Evolutionary conservation across 2,113 vertebrate species (phyloP), one percentile per base, ranked within the genome.

Genomic region (Proteles cristata): DNA sequence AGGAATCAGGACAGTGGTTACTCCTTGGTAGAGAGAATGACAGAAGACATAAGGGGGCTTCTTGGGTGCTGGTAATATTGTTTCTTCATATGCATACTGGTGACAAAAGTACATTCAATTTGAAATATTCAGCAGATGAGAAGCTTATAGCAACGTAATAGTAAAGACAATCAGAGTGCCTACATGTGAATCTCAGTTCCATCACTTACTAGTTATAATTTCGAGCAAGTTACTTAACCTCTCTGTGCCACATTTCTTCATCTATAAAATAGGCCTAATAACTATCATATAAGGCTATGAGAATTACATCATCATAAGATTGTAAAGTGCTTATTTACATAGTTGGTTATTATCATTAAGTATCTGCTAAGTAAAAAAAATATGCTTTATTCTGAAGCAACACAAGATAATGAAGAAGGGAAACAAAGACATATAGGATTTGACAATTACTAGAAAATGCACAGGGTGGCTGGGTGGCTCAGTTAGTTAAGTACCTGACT

Each of bases 331-430:
- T 91, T 95, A 35, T 35, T 86, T 28, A 45, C 15, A 66, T 33
- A 95, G 58, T 61, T 16, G 43, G 55, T 31, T 87, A 39, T 92
- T 79, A 73, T n/a, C 88, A 77, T 31, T 86, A 84, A 82, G 53
- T 66, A 86, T 76, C 35, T 93, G 65, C 39, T 83, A 66, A 63
- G 80, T 80, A 69, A 93, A 94, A 58, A 90, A 95, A 90, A 90
- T 88, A 50, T 3, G 7, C 55, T 97, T 92, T 94, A 93, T 53
- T 94, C 81, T 79, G 25, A 88, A 94, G 66, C 89, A 94, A 93
- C 58, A 48, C 2, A 65, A 93, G 53, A 82, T 58, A 80, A 92
- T 61, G 28, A 88, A 23, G 39, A 73, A 81, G 50, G 25, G 61
- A 95, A 93, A 93, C 71, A 91, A 88, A 88, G 28, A 81, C 25